Evolutionary conservation across 1,140 invertebrate genomes (phyloP).

Genomic region (Drosophila paulistorum): DNA sequence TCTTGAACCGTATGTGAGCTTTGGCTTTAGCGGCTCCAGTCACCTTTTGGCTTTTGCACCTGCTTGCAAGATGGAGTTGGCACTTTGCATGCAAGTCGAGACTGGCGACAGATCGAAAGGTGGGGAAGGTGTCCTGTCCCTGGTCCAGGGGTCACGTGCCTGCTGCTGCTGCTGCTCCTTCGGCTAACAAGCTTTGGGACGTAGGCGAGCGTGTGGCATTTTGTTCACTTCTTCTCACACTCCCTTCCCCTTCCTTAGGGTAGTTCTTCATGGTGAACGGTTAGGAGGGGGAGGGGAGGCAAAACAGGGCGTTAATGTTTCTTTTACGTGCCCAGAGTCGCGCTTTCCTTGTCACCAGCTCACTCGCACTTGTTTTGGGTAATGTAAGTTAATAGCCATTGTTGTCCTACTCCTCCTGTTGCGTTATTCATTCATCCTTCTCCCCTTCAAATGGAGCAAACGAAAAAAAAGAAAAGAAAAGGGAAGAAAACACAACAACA

Average conservation of each 20-base stretch:
- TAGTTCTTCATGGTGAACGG: neutral
- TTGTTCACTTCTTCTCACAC: conserved; percentile 7
- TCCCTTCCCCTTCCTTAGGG: no score
- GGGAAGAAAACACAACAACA: conserved; percentile 11
- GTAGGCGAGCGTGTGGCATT: conserved; percentile 51
- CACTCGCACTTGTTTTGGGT: conserved; percentile 60
- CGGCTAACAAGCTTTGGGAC: conserved; percentile 66
- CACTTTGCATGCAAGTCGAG: conserved; percentile 55
- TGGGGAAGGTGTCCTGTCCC: conserved; percentile 4
- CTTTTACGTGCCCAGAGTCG: conserved; percentile 65
- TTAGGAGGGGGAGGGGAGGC: neutral
- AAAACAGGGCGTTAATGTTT: conserved; percentile 66
- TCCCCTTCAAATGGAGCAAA: conserved; percentile 5
- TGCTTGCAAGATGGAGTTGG: conserved; percentile 17
- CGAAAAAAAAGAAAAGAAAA: neutral
- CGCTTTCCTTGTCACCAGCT: neutral
- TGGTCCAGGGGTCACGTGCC: neutral
- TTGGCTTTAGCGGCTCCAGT: conserved; percentile 14
- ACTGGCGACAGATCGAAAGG: conserved; percentile 30
- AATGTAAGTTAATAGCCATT: conserved; percentile 79
- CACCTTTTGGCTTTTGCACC: conserved; percentile 38
- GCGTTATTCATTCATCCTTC: conserved; percentile 2
- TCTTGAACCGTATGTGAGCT: conserved; percentile 15
- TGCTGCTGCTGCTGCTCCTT: conserved; percentile 43
- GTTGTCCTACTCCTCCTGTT: conserved; percentile 40